A percentile compares a stretch with the other conserved stretches of the same genome.
Conservation (phyloP, 2,113 vertebrate genomes). For the Scolopax mira region DNA sequence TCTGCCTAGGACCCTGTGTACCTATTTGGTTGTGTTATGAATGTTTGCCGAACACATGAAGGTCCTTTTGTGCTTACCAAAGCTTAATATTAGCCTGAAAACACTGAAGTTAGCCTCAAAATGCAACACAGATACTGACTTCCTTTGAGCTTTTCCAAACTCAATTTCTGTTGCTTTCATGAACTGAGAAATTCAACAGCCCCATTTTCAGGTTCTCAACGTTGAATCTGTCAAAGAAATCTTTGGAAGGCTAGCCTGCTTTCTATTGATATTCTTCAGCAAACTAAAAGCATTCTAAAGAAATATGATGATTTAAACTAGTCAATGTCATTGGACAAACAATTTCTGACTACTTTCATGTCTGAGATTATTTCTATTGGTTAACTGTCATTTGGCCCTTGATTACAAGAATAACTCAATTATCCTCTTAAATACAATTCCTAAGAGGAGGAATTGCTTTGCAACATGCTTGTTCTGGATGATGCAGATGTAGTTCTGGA, state of each 20-base stretch:
- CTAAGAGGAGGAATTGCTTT: not conserved
- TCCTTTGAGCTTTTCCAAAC: not conserved
- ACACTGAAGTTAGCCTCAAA: not conserved
- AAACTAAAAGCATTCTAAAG: not conserved
- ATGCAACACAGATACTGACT: not conserved
- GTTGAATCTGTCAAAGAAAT: not conserved
- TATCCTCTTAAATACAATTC: not conserved
- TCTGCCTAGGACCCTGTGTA: not conserved
- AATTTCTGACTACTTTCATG: not conserved
- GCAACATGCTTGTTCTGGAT: not conserved
- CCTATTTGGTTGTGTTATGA: not conserved
- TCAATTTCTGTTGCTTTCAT: not conserved
- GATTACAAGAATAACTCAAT: not conserved
- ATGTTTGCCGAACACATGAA: not conserved
- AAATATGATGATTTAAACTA: not conserved
- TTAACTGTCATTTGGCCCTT: not conserved
- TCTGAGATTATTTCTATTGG: not conserved
- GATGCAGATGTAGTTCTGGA: not conserved
- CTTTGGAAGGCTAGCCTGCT: not conserved
- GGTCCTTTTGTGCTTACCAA: not conserved
- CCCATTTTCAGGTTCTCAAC: not conserved
- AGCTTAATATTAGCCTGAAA: not conserved
- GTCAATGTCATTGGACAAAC: not conserved
- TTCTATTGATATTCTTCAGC: not conserved
- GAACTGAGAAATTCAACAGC: not conserved